These are phyloP conservation scores for Cherax quadricarinatus DNA, from an alignment of 1,140 invertebrate species.

Conservation along the genomic window DNA sequence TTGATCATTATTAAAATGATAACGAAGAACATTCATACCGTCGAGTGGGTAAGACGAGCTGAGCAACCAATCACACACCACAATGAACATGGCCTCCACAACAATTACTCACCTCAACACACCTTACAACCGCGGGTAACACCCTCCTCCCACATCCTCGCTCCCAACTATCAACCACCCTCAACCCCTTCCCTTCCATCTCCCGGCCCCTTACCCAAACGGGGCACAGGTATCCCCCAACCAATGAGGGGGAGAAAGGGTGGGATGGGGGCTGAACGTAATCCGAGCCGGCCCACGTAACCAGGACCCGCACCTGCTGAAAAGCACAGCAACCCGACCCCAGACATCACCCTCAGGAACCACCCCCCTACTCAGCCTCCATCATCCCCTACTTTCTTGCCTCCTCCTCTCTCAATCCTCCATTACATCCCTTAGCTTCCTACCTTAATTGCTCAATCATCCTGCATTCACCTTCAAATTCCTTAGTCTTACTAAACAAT, in stretches of 20 bases:
- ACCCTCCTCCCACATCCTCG: no score
- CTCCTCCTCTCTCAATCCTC: not conserved
- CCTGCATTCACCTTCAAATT: not conserved
- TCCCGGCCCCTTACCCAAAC: not conserved
- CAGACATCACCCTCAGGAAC: conserved; percentile 36
- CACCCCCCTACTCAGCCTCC: not conserved
- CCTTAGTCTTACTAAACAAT: no score
- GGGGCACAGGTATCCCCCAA: not conserved
- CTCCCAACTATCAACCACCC: not conserved
- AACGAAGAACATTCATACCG: no score
- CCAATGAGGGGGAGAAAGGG: not conserved
- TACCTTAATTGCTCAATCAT: not conserved
- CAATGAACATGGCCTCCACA: no score
- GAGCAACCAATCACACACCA: no score
- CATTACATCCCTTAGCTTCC: not conserved
- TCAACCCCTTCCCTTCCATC: not conserved
- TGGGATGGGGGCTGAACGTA: not conserved
- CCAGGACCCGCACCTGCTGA: conserved; percentile 60
- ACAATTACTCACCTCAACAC: no score
- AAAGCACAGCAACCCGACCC: conserved; percentile 40
- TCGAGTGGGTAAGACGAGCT: no score
- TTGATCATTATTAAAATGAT: no score
- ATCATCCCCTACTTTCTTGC: not conserved
- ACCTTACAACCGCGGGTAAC: no score
- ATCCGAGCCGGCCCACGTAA: conserved; percentile 30